Evolutionary conservation across 2,113 vertebrate genomes (phyloP).

Genomic region (Eulemur macaco): DNA sequence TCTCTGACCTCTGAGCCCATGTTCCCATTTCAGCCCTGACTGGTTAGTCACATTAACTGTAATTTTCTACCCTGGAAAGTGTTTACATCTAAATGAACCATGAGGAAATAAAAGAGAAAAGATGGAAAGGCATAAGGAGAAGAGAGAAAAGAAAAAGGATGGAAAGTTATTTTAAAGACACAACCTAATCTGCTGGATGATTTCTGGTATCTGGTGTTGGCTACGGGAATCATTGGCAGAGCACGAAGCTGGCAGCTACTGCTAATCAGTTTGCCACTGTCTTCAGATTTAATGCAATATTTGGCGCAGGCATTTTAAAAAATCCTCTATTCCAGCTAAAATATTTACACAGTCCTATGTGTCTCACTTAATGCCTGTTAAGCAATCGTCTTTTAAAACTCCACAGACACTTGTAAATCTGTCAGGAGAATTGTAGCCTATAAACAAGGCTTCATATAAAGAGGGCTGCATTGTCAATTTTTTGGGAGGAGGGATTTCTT

Average conservation of each 20-base stretch:
- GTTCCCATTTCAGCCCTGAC: conserved; percentile 21
- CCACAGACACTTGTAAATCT: conserved; percentile 87
- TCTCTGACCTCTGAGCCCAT: conserved; percentile 44
- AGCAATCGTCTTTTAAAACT: conserved; percentile 87
- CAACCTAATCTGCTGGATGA: conserved; percentile 60
- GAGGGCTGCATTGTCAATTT: conserved; percentile 81
- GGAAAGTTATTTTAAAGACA: conserved; percentile 74
- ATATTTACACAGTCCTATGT: conserved; percentile 86
- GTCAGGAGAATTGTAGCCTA: conserved; percentile 81
- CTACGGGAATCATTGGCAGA: conserved; percentile 76
- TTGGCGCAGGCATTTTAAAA: conserved; percentile 82
- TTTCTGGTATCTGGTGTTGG: conserved; percentile 77
- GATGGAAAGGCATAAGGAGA: background rate
- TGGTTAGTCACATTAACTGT: conserved; percentile 51
- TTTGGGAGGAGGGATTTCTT: conserved; percentile 77
- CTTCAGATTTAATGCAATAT: conserved; percentile 87
- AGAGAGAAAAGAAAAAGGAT: background rate
- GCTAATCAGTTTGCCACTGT: conserved; percentile 85
- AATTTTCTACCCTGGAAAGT: conserved; percentile 66
- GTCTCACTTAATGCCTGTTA: conserved; percentile 86
- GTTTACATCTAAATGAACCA: conserved; percentile 77
- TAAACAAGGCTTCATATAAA: conserved; percentile 86
- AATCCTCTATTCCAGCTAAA: conserved; percentile 86
- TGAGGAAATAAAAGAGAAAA: conserved; percentile 45
- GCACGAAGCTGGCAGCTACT: conserved; percentile 76